Conservation (phyloP, 2,797 vertebrate genomes). For the Glyptemys insculpta region DNA sequence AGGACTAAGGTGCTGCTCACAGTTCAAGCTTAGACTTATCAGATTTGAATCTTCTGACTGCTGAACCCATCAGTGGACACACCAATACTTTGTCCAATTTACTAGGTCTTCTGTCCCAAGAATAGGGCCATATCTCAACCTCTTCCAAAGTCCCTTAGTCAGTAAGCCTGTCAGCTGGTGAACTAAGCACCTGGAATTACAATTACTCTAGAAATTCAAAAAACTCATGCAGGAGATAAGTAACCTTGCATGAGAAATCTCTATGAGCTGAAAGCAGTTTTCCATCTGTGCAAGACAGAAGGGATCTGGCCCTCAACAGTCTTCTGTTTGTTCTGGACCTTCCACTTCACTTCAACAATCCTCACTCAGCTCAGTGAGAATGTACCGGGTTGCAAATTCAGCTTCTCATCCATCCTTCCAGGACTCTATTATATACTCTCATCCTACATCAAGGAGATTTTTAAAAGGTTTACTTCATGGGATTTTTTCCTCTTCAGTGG, state of each 20-base stretch:
- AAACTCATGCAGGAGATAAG: background rate
- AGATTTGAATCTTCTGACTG: background rate
- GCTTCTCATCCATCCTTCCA: background rate
- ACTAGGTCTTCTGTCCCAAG: background rate
- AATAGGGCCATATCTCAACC: background rate
- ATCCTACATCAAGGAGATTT: background rate
- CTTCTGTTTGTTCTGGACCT: background rate
- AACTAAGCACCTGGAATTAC: background rate
- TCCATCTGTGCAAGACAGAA: background rate
- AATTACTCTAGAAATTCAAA: slow-evolving; percentile 1
- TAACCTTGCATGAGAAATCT: background rate
- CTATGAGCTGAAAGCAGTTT: background rate
- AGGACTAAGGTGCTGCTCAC: background rate
- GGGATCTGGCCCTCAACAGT: background rate
- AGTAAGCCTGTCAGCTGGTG: background rate
- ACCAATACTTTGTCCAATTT: background rate
- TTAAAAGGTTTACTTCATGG: background rate
- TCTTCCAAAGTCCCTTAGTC: background rate
- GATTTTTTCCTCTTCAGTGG: background rate
- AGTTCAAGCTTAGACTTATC: background rate
- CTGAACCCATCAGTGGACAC: background rate
- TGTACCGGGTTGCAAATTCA: background rate
- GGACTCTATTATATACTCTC: background rate
- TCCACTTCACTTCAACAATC: background rate
- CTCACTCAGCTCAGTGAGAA: background rate